Evolutionary conservation across 2,888 invertebrate species (phyloP).

Genomic region (Machimus rusticus): DNA sequence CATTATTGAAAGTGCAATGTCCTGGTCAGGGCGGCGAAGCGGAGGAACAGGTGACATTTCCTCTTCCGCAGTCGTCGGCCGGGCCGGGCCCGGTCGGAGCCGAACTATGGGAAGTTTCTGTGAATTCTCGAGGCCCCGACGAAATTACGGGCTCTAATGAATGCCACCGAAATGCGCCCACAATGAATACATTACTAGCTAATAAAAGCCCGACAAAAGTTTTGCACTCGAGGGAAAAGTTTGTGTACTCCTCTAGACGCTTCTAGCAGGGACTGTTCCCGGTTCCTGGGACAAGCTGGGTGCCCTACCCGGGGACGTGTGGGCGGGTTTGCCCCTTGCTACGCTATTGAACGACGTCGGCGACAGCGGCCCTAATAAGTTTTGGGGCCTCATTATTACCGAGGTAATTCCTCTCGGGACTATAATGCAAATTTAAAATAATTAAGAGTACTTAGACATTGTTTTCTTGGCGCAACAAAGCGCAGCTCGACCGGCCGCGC

Average conservation of each 20-base stretch:
- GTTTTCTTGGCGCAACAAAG: slow-evolving; percentile 19
- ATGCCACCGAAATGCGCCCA: slow-evolving; percentile 46
- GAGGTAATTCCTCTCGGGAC: slow-evolving; percentile 30
- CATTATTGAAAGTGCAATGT: neutral
- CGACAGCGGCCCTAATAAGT: neutral
- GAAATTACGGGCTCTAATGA: slow-evolving; percentile 46
- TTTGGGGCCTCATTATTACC: slow-evolving; percentile 10
- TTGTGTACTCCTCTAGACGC: slow-evolving; percentile 16
- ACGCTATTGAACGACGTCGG: neutral
- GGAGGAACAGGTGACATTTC: slow-evolving; percentile 1
- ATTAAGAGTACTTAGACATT: slow-evolving; percentile 42
- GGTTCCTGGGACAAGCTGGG: neutral
- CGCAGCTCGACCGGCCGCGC: neutral
- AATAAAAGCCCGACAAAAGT: slow-evolving; percentile 36
- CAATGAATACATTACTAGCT: slow-evolving; percentile 46
- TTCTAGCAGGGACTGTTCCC: neutral
- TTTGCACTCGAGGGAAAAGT: slow-evolving; percentile 30
- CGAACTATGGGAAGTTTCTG: neutral
- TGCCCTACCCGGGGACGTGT: neutral
- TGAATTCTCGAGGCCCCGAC: neutral
- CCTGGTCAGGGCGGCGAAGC: neutral
- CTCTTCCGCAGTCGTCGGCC: neutral
- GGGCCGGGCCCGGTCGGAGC: neutral
- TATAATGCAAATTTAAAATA: slow-evolving; percentile 46
- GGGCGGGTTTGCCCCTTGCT: neutral